phyloP scores from a whole-genome alignment of 2,797 vertebrate species.

The Neosilurus mollespiculum region DNA sequence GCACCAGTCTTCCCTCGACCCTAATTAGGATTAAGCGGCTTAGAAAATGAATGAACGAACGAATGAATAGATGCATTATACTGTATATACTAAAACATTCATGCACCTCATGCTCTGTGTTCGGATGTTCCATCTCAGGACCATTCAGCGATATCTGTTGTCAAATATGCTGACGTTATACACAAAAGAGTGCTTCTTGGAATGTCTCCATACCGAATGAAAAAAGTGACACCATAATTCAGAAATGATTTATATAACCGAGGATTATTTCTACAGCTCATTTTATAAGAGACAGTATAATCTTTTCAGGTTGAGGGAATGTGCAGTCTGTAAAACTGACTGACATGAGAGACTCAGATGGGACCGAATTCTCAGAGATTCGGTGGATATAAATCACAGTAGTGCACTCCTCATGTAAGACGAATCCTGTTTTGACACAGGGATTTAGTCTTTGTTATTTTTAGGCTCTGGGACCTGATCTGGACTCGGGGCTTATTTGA shows the following conservation, averaged over 20 bases:
- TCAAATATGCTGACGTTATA: background rate
- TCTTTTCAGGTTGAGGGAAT: background rate
- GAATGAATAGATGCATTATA: too few species aligned
- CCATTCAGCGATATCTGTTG: too few species aligned
- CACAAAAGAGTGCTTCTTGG: background rate
- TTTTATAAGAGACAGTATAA: background rate
- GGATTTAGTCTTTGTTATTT: constrained; percentile 3
- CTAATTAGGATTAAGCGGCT: too few species aligned
- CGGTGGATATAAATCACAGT: background rate
- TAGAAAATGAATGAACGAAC: too few species aligned
- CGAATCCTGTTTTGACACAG: background rate
- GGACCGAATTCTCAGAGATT: too few species aligned
- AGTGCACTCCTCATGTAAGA: background rate
- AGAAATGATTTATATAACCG: background rate
- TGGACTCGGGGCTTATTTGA: background rate
- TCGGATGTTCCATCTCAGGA: too few species aligned
- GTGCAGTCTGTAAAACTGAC: background rate
- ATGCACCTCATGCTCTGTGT: too few species aligned
- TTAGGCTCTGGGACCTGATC: too few species aligned
- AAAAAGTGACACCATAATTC: background rate
- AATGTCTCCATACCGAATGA: background rate
- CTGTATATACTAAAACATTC: too few species aligned
- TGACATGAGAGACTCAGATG: background rate
- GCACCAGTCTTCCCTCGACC: too few species aligned
- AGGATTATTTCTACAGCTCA: background rate